Conservation (phyloP, 2,113 vertebrate species). For the Indicator indicator region DNA sequence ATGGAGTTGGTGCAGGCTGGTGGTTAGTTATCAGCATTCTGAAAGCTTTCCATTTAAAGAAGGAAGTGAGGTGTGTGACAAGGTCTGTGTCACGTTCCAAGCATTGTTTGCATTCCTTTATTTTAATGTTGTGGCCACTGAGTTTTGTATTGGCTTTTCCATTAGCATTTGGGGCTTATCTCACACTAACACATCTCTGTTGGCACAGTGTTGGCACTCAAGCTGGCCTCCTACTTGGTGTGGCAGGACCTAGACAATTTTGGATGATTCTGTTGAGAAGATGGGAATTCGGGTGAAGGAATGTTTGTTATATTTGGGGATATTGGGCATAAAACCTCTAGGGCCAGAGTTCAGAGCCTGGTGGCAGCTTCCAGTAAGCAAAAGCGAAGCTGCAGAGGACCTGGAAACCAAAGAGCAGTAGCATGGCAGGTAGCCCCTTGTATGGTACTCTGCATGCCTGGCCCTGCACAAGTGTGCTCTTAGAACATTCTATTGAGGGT, state of each 20-base stretch:
- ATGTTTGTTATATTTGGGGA: fast-evolving
- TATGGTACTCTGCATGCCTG: not conserved
- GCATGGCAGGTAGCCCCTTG: not conserved
- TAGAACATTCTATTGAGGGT: fast-evolving
- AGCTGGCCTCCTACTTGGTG: not conserved
- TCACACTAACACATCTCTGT: not conserved
- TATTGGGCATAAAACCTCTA: not conserved
- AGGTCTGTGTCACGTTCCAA: not conserved
- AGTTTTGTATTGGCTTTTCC: not conserved
- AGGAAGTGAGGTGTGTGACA: not conserved
- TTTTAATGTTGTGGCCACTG: not conserved
- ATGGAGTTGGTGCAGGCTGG: fast-evolving
- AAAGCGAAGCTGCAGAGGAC: not conserved
- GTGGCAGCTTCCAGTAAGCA: not conserved
- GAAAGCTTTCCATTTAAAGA: not conserved
- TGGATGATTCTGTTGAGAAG: not conserved
- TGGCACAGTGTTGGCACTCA: fast-evolving
- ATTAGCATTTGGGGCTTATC: fast-evolving
- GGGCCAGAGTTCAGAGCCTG: not conserved
- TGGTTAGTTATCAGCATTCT: not conserved
- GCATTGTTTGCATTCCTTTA: not conserved
- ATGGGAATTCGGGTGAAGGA: not conserved
- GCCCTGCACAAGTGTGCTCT: not conserved
- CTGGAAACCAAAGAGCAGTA: fast-evolving
- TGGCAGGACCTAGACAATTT: not conserved